Evolutionary conservation across 2,113 vertebrate genomes (phyloP).

Genomic region (Tyrannus savana): DNA sequence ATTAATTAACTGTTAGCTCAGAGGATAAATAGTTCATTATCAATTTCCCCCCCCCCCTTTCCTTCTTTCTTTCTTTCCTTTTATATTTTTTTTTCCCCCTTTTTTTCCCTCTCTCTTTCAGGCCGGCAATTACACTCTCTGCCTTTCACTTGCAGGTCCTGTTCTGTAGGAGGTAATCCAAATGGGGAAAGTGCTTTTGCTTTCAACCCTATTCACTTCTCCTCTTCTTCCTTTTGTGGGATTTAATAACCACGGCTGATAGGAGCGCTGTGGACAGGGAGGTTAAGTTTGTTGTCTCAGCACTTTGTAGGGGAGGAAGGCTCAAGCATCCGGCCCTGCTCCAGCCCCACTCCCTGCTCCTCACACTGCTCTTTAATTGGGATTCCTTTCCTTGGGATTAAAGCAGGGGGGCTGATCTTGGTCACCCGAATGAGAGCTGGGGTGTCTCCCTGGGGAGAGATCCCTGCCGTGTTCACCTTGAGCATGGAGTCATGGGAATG

Average conservation of each 20-base stretch:
- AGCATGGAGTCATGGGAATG: too few species aligned
- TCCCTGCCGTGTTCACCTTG: too few species aligned
- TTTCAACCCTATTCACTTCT: conserved; percentile 79
- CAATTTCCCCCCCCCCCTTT: conserved; percentile 56
- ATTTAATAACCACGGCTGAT: conserved; percentile 82
- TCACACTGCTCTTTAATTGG: accelerated
- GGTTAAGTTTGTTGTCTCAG: conserved; percentile 88
- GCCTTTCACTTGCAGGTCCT: conserved; percentile 78
- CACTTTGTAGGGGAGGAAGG: conserved; percentile 75
- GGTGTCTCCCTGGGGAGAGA: neutral
- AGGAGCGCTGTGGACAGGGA: conserved; percentile 74
- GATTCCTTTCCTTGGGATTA: accelerated
- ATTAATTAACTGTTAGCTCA: conserved; percentile 87
- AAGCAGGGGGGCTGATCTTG: neutral
- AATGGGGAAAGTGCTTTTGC: conserved; percentile 82
- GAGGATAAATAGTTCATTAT: conserved; percentile 85
- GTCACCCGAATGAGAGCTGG: neutral
- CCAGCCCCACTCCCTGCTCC: neutral
- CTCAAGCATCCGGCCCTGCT: conserved; percentile 46
- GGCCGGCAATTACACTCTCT: conserved; percentile 79
- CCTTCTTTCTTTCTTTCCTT: conserved; percentile 72
- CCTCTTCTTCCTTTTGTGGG: conserved; percentile 81
- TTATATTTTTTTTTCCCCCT: conserved; percentile 61
- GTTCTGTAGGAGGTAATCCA: conserved; percentile 80
- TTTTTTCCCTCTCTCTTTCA: conserved; percentile 72